Evolutionary conservation across 2,888 invertebrate species (phyloP).

Genomic region (Habrosyne pyritoides): DNA sequence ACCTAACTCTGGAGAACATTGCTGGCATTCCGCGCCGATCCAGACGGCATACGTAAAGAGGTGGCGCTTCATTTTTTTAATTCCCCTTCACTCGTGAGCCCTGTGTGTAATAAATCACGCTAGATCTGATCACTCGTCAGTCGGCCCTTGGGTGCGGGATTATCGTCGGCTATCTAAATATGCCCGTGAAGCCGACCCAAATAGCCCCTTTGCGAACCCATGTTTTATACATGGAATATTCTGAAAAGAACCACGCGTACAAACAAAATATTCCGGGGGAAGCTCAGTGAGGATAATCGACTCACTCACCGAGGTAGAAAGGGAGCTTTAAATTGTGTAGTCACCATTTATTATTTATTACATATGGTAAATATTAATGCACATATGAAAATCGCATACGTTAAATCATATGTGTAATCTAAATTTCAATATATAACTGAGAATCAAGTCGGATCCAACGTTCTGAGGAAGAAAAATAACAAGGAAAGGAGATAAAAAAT

Average conservation of each 20-base stretch:
- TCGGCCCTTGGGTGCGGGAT: constrained; percentile 22
- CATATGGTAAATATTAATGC: too few relatives aligned
- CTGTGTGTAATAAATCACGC: constrained; percentile 42
- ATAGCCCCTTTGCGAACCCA: constrained; percentile 19
- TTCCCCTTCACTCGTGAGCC: constrained; percentile 17
- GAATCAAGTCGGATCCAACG: too few relatives aligned
- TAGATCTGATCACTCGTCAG: constrained; percentile 39
- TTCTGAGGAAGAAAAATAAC: neutral
- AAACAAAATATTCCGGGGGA: neutral
- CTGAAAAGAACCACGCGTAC: neutral
- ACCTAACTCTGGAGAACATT: neutral
- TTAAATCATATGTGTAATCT: too few relatives aligned
- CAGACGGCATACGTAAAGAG: neutral
- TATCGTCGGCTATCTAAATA: constrained; percentile 50
- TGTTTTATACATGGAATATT: constrained; percentile 28
- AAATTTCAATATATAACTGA: too few relatives aligned
- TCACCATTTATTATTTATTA: too few relatives aligned
- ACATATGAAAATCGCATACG: too few relatives aligned
- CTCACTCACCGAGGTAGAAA: neutral
- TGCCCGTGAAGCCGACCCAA: constrained; percentile 35
- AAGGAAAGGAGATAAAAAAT: neutral
- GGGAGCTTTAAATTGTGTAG: neutral
- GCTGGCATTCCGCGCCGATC: neutral
- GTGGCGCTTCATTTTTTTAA: constrained; percentile 18
- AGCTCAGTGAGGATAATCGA: neutral